Percentiles rank a stretch among this genome's conserved stretches.
Conservation (phyloP, 2,797 vertebrate species). For the Sebastes kiyomatsui region DNA sequence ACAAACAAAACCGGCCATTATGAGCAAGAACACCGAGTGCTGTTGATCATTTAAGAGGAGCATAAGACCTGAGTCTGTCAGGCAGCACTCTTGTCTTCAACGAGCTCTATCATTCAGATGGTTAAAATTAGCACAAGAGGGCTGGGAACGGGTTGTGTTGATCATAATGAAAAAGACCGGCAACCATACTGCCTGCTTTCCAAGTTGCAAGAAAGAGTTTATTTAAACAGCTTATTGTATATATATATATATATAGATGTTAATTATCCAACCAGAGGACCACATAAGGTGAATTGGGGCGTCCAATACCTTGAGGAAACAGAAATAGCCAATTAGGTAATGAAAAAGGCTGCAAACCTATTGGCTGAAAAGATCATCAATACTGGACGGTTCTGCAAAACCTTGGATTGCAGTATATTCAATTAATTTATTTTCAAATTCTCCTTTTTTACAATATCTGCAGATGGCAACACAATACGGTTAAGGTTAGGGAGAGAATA, state of each 20-base stretch:
- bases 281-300: background rate
- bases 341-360: no score
- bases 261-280: background rate
- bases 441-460: background rate
- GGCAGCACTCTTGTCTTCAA: slow-evolving; percentile 3
- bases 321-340: no score
- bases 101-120: background rate
- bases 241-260: background rate
- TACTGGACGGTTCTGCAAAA: background rate
- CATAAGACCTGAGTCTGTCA: background rate
- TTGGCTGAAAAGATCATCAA: background rate
- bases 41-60: slow-evolving; percentile 10
- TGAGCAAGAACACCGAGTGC: background rate
- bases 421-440: background rate
- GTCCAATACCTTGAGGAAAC: background rate
- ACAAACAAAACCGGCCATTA: slow-evolving; percentile 35
- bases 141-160: background rate
- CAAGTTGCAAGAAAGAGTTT: background rate
- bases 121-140: background rate
- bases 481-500: background rate
- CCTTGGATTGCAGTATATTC: background rate
- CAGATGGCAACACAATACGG: background rate
- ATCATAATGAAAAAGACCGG: background rate
- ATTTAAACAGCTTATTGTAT: background rate
- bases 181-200: background rate